Base-by-base conservation (phyloP, 30 jellyfish, hydroid and myxozoan genomes). In the Aurelia coerulea region DNA sequence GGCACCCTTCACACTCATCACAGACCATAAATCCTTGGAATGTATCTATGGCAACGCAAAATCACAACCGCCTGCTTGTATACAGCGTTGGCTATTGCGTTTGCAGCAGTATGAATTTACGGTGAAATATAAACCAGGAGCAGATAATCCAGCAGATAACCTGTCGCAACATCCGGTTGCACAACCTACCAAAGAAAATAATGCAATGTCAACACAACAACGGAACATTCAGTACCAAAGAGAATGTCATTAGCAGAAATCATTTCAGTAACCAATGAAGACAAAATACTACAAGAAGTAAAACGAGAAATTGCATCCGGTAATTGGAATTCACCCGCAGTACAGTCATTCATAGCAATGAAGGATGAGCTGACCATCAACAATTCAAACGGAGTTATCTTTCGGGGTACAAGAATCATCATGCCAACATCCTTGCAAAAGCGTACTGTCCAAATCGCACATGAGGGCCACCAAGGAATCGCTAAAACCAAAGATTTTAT, bases 51-150 rank as follows among this genome's bases (percentile, higher is more conserved):
- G 29, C 29, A 23, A 19, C 72, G 29, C 79, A 29, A 3, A 62
- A 19, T 46, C 78, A 11, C 17, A 83, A 59, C 92, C 90, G 46
- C 2, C 83, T 39, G 90, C 90, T n/a, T 14, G 90, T 10, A 33
- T 83, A 29, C 91, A 67, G 52, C 79, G 79, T 15, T 83, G 92
- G 92, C 33, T 10, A 6, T 52, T 83, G 29, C 80, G 92, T 10
- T 51, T 68, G 19, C 92, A 83, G 49, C 90, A 23, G 10, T 72
- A 18, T 68, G 29, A 81, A 23, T 68, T 37, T 74, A 16, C 10
- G 10, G 81, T 59, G 56, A 31, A 29, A 12, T 77, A 39, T 52
- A 74, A n/a, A 11, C 16, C 13, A 8, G 56, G 83, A 51, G 59
- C 78, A 23, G 29, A 23, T 23, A 23, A 23, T 23, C 29, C 29